Evolutionary conservation across 2,113 vertebrate species (phyloP), one percentile per base, ranked within the genome.

Genomic region (Thomomys bottae): DNA sequence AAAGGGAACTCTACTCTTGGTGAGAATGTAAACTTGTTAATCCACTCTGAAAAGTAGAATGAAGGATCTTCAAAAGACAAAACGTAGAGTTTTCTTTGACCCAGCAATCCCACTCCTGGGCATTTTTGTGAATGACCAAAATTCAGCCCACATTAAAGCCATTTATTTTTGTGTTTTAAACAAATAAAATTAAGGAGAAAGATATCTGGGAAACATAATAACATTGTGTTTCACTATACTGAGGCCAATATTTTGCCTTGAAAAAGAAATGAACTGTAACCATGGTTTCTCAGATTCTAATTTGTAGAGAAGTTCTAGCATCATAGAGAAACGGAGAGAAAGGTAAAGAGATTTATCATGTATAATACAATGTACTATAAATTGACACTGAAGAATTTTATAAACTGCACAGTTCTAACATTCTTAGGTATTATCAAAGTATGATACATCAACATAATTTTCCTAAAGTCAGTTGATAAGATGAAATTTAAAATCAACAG

Each of bases 401-500:
- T 76, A 23, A 7, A 45, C 1, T 36, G 4, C 5, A 77, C 78
- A 38, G 15, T 63, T 59, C 32, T 84, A 42, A 87, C 92, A 63
- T 32, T 17, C 18, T 85, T 63, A 59, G 49, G 34, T 88, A 73
- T 24, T n/a, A n/a, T 67, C 49, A 90, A 80, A 89, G 79, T 67
- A 54, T 54, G 21, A 26, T 42, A 15, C 1, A 20, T 79, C 18
- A 72, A 15, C 38, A 76, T 84, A 6, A 77, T 77, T 90, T 72
- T 89, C 42, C 32, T 70, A 82, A 38, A 68, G 28, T 84, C 32
- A 89, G 32, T 23, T 82, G 34, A 78, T 54, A 87, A 40, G 84
- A 88, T 88, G 38, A 17, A 92, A 88, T 40, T 94, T 85, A 83
- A 45, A 38, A 63, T 84, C 81, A 61, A 84, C 66, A 86, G 45